Conservation (phyloP, 1,140 invertebrate genomes). For the Magallana ariakensis region DNA sequence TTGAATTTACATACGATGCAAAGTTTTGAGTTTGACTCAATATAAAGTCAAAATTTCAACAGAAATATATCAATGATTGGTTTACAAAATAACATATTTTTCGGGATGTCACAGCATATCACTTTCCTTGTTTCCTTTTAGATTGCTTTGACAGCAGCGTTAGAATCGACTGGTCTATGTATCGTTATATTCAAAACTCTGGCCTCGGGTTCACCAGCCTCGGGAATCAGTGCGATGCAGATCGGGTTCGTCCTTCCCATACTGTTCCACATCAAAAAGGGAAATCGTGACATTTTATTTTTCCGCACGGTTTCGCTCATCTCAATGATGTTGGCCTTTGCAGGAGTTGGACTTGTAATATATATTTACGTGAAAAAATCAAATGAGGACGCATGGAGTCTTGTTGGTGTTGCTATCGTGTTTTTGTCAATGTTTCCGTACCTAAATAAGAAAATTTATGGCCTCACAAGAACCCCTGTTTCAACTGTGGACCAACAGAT, state of each 20-base stretch:
- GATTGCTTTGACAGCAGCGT: neutral
- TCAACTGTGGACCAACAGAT: neutral
- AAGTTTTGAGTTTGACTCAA: too few relatives aligned
- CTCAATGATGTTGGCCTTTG: neutral
- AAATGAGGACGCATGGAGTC: neutral
- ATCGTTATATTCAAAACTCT: neutral
- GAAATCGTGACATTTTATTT: neutral
- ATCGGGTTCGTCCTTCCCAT: neutral
- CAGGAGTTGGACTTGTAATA: neutral
- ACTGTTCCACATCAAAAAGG: neutral
- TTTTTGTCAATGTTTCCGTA: slow-evolving; percentile 2
- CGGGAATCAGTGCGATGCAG: neutral
- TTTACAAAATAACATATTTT: too few relatives aligned
- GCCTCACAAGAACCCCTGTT: neutral
- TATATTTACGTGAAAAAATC: neutral
- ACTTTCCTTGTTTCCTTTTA: neutral
- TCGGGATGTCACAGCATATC: too few relatives aligned
- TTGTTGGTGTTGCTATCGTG: neutral
- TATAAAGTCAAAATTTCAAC: too few relatives aligned
- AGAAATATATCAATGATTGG: too few relatives aligned
- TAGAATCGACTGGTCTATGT: neutral
- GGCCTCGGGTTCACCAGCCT: neutral
- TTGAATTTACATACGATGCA: too few relatives aligned
- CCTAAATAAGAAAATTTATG: neutral
- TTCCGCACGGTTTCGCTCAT: neutral